A percentile compares a stretch with the other conserved stretches of the same genome.
Conservation (phyloP, 2,888 invertebrate species). For the Metellina segmentata region DNA sequence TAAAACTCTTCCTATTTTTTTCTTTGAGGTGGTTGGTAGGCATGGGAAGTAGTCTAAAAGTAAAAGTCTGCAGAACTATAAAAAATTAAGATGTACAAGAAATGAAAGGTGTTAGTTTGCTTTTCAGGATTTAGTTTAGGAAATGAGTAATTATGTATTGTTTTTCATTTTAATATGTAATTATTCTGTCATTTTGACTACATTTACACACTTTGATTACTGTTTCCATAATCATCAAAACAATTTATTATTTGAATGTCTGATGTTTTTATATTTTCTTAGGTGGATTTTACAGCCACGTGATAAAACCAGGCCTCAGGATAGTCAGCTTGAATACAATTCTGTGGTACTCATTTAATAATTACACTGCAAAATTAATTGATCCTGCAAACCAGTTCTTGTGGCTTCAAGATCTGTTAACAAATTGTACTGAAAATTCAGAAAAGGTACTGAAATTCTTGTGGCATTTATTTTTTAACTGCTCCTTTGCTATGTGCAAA, state of each 20-base stretch:
- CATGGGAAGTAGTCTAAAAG: no score
- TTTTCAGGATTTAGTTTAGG: no score
- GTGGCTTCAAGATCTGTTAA: constrained; percentile 52
- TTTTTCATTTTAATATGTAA: not conserved
- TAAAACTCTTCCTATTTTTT: no score
- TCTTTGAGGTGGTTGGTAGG: no score
- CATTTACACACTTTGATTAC: not conserved
- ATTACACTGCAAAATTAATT: constrained; percentile 23
- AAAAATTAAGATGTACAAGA: no score
- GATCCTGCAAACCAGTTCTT: constrained; percentile 68
- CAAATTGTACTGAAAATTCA: constrained; percentile 29
- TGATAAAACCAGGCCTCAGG: constrained; percentile 52
- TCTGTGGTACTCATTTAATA: constrained; percentile 64
- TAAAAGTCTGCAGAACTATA: no score
- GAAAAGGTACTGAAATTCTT: constrained; percentile 57
- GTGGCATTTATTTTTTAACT: not conserved
- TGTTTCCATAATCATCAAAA: not conserved
- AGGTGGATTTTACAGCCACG: constrained; percentile 67
- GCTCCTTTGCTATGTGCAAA: not conserved
- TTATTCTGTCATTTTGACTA: not conserved
- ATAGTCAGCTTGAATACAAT: constrained; percentile 73
- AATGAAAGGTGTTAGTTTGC: no score
- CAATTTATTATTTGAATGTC: not conserved
- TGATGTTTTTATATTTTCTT: not conserved
- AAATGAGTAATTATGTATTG: not conserved